phyloP scores from a whole-genome alignment of 2,888 invertebrate genomes.

The Tipula confusa region DNA sequence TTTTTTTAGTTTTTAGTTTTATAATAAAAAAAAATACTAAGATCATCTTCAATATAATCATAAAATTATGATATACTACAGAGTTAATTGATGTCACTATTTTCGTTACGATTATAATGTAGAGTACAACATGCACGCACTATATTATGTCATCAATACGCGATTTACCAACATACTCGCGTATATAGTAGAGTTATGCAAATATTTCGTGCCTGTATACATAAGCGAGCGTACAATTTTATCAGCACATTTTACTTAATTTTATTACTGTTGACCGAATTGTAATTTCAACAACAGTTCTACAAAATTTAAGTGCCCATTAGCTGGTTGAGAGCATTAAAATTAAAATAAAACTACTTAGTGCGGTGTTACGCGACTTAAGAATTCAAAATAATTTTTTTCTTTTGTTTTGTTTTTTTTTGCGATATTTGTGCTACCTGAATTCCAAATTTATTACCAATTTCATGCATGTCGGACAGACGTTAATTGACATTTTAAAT shows the following conservation, averaged over 20 bases:
- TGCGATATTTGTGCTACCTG: not conserved
- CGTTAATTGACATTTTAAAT: not conserved
- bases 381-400: not conserved
- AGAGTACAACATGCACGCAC: not conserved
- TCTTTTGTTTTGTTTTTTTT: too few species aligned
- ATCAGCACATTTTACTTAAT: not conserved
- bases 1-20: not conserved
- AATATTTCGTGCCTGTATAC: not conserved
- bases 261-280: not conserved
- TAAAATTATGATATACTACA: not conserved
- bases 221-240: not conserved
- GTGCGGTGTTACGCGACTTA: not conserved
- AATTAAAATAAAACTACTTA: too few species aligned
- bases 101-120: not conserved
- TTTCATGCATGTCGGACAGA: not conserved
- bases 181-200: not conserved
- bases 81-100: slow-evolving; percentile 10
- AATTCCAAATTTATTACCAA: not conserved
- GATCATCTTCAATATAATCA: slow-evolving; percentile 20
- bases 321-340: not conserved
- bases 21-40: not conserved
- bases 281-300: not conserved
- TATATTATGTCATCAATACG: slow-evolving; percentile 14
- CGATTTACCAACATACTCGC: not conserved
- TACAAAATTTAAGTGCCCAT: not conserved